These are phyloP conservation scores for Acropternis orthonyx DNA, from an alignment of 2,797 vertebrate genomes.

Conservation along the genomic window DNA sequence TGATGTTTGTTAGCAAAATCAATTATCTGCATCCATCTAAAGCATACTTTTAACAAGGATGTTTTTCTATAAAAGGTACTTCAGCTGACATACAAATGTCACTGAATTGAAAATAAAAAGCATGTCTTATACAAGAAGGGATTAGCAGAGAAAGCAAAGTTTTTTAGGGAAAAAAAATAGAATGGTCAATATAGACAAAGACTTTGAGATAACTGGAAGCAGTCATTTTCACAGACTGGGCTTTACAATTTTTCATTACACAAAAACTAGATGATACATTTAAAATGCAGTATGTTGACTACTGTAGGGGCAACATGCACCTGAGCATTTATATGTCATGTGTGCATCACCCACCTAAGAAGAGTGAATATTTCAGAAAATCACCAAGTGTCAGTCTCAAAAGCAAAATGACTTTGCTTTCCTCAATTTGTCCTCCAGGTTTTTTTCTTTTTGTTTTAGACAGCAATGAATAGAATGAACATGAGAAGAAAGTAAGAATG, in stretches of 20 bases:
- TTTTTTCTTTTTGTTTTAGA: neutral
- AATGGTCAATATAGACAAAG: neutral
- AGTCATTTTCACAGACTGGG: neutral
- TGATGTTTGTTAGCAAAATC: neutral
- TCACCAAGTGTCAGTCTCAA: neutral
- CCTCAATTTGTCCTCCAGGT: neutral
- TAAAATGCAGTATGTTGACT: neutral
- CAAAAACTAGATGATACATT: neutral
- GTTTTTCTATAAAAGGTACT: neutral
- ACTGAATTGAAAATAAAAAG: neutral
- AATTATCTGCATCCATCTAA: neutral
- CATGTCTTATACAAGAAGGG: neutral
- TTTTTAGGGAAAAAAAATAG: neutral
- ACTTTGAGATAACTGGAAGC: neutral
- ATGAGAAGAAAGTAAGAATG: neutral
- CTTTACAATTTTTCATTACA: neutral
- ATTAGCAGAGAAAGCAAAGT: neutral
- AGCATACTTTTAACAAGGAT: neutral
- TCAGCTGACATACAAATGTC: neutral
- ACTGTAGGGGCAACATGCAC: neutral
- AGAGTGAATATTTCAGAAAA: conserved; percentile 17
- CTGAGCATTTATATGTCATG: neutral
- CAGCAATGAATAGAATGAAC: neutral
- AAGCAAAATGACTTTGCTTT: neutral
- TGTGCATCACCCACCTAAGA: neutral